Evolutionary conservation across 2,113 vertebrate genomes (phyloP).

Genomic region (Dendropsophus ebraccatus): DNA sequence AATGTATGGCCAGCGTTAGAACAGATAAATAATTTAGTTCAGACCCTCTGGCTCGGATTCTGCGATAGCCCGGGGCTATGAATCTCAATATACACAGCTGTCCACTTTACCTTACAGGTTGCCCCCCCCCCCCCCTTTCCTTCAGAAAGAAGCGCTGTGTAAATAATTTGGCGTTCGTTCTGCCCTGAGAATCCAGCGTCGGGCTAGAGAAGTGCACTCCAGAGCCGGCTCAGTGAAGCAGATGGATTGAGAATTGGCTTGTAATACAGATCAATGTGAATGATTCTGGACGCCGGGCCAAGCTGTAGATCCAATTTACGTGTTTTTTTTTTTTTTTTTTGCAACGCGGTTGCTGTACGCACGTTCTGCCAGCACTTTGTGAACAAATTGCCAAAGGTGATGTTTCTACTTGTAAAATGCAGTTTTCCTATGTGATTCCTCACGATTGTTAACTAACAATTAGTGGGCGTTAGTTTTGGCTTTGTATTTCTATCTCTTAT

Average conservation of each 20-base stretch:
- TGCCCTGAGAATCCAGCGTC: neutral
- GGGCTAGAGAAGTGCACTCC: neutral
- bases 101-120: neutral
- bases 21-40: too few relatives aligned
- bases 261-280: constrained; percentile 2
- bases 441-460: neutral
- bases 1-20: too few relatives aligned
- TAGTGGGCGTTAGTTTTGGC: neutral
- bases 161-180: neutral
- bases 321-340: neutral
- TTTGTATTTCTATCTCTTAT: neutral
- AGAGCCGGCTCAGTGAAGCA: neutral
- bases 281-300: constrained; percentile 5
- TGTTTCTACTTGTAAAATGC: neutral
- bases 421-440: neutral
- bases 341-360: neutral
- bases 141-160: neutral
- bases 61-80: too few relatives aligned
- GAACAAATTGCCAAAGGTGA: constrained; percentile 27
- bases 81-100: too few relatives aligned
- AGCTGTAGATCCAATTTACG: neutral
- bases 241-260: constrained; percentile 14
- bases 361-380: neutral
- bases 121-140: neutral
- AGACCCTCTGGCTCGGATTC: too few relatives aligned